Evolutionary conservation across 1,140 invertebrate species (phyloP).

Genomic region (Macrosteles quadrilineatus): DNA sequence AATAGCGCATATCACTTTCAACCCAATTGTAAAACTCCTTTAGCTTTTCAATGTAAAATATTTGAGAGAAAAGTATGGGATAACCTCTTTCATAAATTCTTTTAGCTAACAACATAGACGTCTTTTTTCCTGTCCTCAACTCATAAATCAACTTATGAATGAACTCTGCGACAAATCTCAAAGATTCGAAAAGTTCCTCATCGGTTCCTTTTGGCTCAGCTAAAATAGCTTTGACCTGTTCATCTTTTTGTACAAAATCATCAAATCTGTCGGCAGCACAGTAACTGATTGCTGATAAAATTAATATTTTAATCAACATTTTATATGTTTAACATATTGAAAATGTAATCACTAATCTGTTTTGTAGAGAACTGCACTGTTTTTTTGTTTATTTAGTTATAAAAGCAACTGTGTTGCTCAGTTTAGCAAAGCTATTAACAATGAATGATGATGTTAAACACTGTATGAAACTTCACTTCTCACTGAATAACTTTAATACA

Average conservation of each 20-base stretch:
- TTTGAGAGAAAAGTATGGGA: not conserved
- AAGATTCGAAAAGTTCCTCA: not conserved
- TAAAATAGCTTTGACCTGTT: not conserved
- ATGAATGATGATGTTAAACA: not conserved
- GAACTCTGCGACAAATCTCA: not conserved
- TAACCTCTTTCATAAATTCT: not conserved
- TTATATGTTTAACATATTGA: not conserved
- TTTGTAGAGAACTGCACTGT: not conserved
- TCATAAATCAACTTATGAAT: not conserved
- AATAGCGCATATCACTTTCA: conserved; percentile 7
- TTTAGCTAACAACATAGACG: not conserved
- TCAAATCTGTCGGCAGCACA: not conserved
- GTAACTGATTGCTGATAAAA: not conserved
- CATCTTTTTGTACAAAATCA: not conserved
- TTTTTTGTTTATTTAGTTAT: not conserved
- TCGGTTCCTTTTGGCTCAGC: not conserved
- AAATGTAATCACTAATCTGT: not conserved
- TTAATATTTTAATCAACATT: not conserved
- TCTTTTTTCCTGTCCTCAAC: not conserved
- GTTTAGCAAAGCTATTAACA: not conserved
- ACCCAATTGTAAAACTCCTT: not conserved
- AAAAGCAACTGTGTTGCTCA: not conserved
- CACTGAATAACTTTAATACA: too few species aligned
- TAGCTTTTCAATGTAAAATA: conserved; percentile 9
- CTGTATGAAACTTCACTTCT: too few species aligned